Base-by-base conservation (phyloP, 2,797 vertebrate species). In the Dicrostonyx torquatus region DNA sequence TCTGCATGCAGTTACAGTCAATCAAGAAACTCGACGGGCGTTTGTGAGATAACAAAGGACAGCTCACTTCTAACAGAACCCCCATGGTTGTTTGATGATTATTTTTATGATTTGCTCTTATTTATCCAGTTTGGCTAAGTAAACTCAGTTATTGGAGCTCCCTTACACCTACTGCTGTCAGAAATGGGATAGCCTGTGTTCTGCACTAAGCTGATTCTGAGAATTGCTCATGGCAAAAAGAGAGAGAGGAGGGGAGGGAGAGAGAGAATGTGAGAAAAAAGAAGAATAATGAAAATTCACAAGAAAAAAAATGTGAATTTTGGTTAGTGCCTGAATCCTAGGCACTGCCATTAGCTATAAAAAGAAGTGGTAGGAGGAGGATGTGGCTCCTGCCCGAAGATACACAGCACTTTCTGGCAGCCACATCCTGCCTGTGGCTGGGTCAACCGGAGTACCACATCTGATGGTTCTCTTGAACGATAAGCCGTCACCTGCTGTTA, bases 321-420 rank as follows among this genome's bases (percentile, higher is more conserved):
- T 90, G 82, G 79, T 97, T 20, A 7, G 82, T 4, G 31, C 91
- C 0, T 1, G 96, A 97, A 97, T 95, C 96, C 89, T 95, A 88
- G 95, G 96, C 96, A 97, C 94, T 97, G 91, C 96, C 87, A 93
- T 97, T 55, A 94, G 89, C 96, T 90, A 94, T 94, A 87, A 97
- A 97, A 97, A 95, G 91, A 96, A 86, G 94, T 1, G 1, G 77
- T 87, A n/a, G 93, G 95, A 97, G 91, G 97, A 97, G 96, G 97
- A 97, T 97, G 97, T 97, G 97, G 95, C 93, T 97, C 68, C 37
- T 94, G 90, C 93, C 97, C 85, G 96, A 96, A 87, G 62, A 37
- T 66, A 77, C 55, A 66, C 15, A 93, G 94, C 91, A 58, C 93
- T 96, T n/a, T 73, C 87, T 82, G 73, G 93, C 83, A 95, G 92